Percentiles rank a stretch among this genome's conserved stretches.
These are phyloP conservation scores for Eptatretus burgeri DNA, from an alignment of 2,113 vertebrate genomes.

Conservation along the genomic window DNA sequence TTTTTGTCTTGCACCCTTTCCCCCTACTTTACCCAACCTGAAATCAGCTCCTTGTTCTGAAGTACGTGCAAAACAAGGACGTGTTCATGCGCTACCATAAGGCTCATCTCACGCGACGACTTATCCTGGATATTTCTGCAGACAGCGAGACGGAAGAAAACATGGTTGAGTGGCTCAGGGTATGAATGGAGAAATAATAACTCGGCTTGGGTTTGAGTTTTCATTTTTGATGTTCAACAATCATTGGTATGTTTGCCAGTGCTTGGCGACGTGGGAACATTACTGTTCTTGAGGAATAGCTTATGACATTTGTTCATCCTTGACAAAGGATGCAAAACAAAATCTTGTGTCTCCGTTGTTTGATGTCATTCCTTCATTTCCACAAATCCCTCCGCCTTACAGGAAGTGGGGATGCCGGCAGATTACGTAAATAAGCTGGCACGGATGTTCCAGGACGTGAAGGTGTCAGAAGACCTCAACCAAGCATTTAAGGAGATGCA, in stretches of 20 bases:
- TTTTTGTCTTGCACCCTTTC: too few species aligned
- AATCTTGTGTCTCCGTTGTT: too few species aligned
- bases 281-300: too few species aligned
- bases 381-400: conserved; percentile 9
- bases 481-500: conserved; percentile 98
- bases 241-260: too few species aligned
- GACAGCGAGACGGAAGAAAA: conserved; percentile 98
- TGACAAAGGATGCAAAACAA: too few species aligned
- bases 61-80: conserved; percentile 98
- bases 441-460: conserved; percentile 98
- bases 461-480: conserved; percentile 95
- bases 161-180: conserved; percentile 98
- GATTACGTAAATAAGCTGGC: conserved; percentile 97
- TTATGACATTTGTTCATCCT: too few species aligned
- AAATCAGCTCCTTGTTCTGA: conserved; percentile 62
- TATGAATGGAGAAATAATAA: conserved; percentile 16
- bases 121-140: conserved; percentile 93
- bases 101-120: conserved; percentile 72
- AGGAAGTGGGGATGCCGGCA: conserved; percentile 98
- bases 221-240: too few species aligned
- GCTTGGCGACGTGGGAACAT: too few species aligned
- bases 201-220: too few species aligned
- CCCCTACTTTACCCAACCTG: too few species aligned
- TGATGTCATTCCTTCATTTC: not conserved
- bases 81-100: conserved; percentile 99